Base-by-base conservation (phyloP, 37 sponge, comb jelly and placozoan genomes). In the Ephydatia muelleri region DNA sequence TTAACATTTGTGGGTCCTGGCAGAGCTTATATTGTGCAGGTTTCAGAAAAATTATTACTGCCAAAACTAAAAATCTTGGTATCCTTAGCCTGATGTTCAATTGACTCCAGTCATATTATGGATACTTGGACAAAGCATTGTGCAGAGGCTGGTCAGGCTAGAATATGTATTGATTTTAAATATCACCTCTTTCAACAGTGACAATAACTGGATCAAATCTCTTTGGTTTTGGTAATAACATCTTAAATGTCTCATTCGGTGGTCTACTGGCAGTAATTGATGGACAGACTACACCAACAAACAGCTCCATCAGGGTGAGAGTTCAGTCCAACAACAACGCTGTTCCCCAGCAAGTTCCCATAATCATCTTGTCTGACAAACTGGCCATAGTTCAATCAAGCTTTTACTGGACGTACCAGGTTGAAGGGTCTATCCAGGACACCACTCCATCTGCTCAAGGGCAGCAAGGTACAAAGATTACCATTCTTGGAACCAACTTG, bases 201-300 rank as follows among this genome's bases (percentile, higher is more conserved):
- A 80, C 64, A 21, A 93, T 93, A 34, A 82, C 64, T 48, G 93
- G 93, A 26, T 83, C 47, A 25, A 77, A 93, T 32, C 87, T 93
- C 33, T 86, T 84, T 83, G 93, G 87, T 2, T 65, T 89, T 83
- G 87, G 84, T 32, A 37, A 0, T 34, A 89, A 79, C 67, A 69
- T 86, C 76, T 80, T 83, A 3, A 39, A 34, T 2, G 87, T 93
- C 26, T 77, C 40, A 11, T 77, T 93, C 66, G 81, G 80, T 23
- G 66, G 48, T 3, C 22, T 84, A 0, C 69, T 27, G 38, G 89
- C 93, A 70, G 49, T 36, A 0, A 83, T 89, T 47, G 91, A 86
- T 70, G 35, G 39, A 43, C 49, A 79, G 36, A 39, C 74, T 12
- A 80, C 49, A n/a, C 29, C 70, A 14, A 69, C 14, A 26, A 74